phyloP scores from a whole-genome alignment of 1,140 invertebrate genomes.

The Archegozetes longisetosus region DNA sequence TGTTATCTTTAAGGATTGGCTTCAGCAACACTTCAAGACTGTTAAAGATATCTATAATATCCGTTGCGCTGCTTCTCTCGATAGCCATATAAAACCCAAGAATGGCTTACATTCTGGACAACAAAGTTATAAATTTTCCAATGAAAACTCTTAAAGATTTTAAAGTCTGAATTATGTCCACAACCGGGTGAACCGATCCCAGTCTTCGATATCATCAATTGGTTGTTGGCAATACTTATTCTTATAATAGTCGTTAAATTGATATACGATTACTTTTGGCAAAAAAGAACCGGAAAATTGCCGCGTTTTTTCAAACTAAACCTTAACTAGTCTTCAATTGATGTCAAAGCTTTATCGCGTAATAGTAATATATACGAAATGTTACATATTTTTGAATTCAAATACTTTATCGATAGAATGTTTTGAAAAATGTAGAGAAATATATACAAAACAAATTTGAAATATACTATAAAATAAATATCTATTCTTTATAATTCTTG shows the following conservation, averaged over 20 bases:
- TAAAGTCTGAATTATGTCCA: conserved; percentile 20
- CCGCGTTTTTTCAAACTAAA: conserved; percentile 20
- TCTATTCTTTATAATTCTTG: neutral
- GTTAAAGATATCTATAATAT: conserved; percentile 17
- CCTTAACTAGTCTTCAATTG: neutral
- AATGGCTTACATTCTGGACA: neutral
- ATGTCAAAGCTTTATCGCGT: too few species aligned
- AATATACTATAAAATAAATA: neutral
- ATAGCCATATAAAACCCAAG: neutral
- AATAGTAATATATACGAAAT: too few species aligned
- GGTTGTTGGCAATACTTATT: conserved; percentile 18
- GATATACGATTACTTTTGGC: conserved; percentile 19
- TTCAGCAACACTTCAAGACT: conserved; percentile 17
- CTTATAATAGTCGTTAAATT: conserved; percentile 18
- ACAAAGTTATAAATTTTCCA: neutral
- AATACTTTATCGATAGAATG: too few species aligned
- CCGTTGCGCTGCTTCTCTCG: conserved; percentile 10
- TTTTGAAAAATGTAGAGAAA: too few species aligned
- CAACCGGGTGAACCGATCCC: conserved; percentile 10
- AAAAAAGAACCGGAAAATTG: conserved; percentile 21
- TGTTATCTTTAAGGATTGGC: conserved; percentile 20
- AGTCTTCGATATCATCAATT: conserved; percentile 20
- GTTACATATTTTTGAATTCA: too few species aligned
- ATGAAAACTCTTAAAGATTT: conserved; percentile 15
- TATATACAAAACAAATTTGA: neutral